These are phyloP conservation scores for Mesitornis unicolor DNA, from an alignment of 2,113 vertebrate genomes.

Conservation along the genomic window DNA sequence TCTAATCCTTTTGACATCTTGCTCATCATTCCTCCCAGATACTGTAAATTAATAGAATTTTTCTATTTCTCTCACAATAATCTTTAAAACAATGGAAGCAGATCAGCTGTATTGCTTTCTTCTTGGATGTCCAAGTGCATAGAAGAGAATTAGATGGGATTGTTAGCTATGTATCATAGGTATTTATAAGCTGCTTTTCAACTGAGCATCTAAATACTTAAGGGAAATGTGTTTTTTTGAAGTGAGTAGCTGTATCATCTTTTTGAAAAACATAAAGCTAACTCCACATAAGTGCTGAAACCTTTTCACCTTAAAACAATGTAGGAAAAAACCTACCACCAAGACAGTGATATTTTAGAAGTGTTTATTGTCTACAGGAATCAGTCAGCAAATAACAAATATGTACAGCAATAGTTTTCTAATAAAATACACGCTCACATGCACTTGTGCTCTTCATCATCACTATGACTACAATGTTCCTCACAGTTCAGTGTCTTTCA, in stretches of 20 bases:
- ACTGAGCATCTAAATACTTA: neutral
- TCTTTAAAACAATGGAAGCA: neutral
- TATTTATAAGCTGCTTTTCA: neutral
- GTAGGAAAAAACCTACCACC: neutral
- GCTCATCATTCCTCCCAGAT: neutral
- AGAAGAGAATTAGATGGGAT: neutral
- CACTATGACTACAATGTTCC: slow-evolving; percentile 36
- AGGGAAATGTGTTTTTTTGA: neutral
- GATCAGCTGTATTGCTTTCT: neutral
- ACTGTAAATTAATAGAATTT: neutral
- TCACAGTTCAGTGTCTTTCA: neutral
- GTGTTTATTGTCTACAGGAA: neutral
- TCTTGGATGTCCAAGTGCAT: neutral
- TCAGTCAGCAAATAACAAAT: neutral
- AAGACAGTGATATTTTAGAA: neutral
- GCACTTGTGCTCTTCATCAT: neutral
- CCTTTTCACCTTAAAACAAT: neutral
- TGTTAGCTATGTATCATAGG: neutral
- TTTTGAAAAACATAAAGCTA: neutral
- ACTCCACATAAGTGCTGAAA: neutral
- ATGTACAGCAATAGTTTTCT: neutral
- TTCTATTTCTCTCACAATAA: neutral
- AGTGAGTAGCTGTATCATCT: neutral
- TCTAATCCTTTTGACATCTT: neutral
- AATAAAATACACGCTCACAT: slow-evolving; percentile 16